A percentile compares a stretch with the other conserved stretches of the same genome.
phyloP scores from a whole-genome alignment of 2,888 invertebrate species.

The Rhagium mordax region DNA sequence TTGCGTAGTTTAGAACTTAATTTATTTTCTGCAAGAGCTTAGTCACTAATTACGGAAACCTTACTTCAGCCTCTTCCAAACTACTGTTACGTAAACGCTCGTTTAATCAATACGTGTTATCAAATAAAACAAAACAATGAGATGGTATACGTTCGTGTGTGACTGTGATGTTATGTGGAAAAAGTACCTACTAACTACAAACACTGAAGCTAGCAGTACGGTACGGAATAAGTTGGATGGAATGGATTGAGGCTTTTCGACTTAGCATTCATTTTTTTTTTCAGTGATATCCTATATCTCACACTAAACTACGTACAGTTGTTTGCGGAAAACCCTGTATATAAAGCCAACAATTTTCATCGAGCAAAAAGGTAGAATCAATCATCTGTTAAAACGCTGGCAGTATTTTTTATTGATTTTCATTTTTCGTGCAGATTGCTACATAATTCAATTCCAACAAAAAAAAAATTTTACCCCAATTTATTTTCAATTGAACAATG shows the following conservation, averaged over 20 bases:
- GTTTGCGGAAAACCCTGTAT: no score
- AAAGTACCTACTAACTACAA: background rate
- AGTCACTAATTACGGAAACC: constrained; percentile 11
- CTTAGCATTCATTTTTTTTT: background rate
- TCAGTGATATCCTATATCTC: background rate
- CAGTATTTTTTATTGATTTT: no score
- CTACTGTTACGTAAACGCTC: background rate
- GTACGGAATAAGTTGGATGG: background rate
- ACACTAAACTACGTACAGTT: no score
- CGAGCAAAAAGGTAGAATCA: no score
- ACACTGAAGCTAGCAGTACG: background rate
- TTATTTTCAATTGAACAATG: no score
- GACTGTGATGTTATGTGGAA: background rate
- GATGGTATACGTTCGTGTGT: background rate
- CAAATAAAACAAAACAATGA: background rate
- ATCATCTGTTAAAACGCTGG: no score
- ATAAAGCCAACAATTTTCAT: no score
- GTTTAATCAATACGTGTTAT: constrained; percentile 14
- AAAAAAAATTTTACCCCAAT: no score
- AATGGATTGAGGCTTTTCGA: background rate
- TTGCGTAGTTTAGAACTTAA: no score
- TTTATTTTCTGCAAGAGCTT: background rate
- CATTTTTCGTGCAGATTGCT: no score
- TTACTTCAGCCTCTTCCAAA: constrained; percentile 1
- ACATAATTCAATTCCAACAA: no score